phyloP scores from a whole-genome alignment of 2,113 vertebrate species.

The Pollachius pollachius region DNA sequence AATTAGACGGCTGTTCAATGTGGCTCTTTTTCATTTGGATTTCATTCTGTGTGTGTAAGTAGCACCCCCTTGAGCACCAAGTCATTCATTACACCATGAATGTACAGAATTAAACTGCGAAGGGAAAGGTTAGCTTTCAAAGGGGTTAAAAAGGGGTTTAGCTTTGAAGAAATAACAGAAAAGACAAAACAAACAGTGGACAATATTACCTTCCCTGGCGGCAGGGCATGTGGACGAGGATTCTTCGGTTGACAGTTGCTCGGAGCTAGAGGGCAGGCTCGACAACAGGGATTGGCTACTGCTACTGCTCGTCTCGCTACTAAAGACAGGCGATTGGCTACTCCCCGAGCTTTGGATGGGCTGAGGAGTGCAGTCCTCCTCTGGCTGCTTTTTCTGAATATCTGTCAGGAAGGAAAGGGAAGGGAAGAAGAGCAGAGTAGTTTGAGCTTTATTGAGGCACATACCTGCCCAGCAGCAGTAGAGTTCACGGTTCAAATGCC shows the following conservation, averaged over 20 bases:
- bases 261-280: constrained; percentile 77
- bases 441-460: not conserved
- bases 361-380: constrained; percentile 85
- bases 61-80: no score
- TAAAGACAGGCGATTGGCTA: constrained; percentile 86
- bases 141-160: no score
- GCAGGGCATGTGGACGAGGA: constrained; percentile 81
- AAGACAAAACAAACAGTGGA: not conserved
- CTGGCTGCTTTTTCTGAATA: constrained; percentile 91
- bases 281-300: constrained; percentile 80
- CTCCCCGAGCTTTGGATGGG: constrained; percentile 85
- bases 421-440: not conserved
- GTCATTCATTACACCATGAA: no score
- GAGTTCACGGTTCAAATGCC: not conserved
- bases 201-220: constrained; percentile 83
- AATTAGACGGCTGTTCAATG: no score
- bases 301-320: constrained; percentile 85
- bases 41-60: no score
- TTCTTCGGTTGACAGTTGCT: constrained; percentile 81
- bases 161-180: not conserved
- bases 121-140: no score
- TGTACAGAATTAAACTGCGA: no score
- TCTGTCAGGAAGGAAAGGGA: constrained; percentile 60
- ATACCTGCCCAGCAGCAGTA: not conserved
- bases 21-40: no score